These are phyloP conservation scores for Melipona beecheii DNA, from an alignment of 2,888 invertebrate species.

Conservation along the genomic window DNA sequence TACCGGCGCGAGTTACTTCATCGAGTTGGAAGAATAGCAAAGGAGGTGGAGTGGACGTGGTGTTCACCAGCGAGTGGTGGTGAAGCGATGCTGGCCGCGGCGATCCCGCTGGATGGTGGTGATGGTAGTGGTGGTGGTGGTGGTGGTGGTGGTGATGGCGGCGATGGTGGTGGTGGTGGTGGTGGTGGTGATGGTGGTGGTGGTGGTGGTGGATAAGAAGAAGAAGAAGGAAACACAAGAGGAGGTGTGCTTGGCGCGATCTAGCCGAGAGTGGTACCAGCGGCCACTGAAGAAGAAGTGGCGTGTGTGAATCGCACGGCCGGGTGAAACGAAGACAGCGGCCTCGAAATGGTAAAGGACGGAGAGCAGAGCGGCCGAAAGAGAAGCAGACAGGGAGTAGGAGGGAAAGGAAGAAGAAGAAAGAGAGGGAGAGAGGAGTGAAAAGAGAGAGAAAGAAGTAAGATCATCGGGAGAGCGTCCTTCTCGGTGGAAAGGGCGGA, in stretches of 20 bases:
- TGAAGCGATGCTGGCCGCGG: slow-evolving; percentile 35
- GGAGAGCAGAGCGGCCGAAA: slow-evolving; percentile 63
- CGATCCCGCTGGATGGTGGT: slow-evolving; percentile 24
- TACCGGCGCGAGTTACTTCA: slow-evolving; percentile 50
- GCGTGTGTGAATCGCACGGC: slow-evolving; percentile 74
- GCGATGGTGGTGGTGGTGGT: slow-evolving; percentile 16
- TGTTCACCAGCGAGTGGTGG: slow-evolving; percentile 42
- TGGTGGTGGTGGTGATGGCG: slow-evolving; percentile 20
- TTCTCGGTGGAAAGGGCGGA: slow-evolving; percentile 61
- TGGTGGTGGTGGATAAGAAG: no score
- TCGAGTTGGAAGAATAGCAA: slow-evolving; percentile 57
- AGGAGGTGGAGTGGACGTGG: slow-evolving; percentile 43
- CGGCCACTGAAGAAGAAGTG: slow-evolving; percentile 76
- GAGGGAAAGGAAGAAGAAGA: slow-evolving; percentile 46
- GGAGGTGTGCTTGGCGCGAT: slow-evolving; percentile 72
- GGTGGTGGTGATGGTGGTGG: slow-evolving; percentile 9
- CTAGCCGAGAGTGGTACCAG: slow-evolving; percentile 73
- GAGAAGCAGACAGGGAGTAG: slow-evolving; percentile 62
- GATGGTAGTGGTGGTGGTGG: slow-evolving; percentile 19
- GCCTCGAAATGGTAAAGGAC: slow-evolving; percentile 69
- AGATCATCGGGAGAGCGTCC: slow-evolving; percentile 61
- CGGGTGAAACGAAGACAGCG: slow-evolving; percentile 71
- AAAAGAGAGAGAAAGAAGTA: slow-evolving; percentile 52
- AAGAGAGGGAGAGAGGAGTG: slow-evolving; percentile 25
- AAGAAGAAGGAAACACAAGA: slow-evolving; percentile 55